Evolutionary conservation across 2,888 invertebrate genomes (phyloP).

Genomic region (Zygogramma bicolorata): DNA sequence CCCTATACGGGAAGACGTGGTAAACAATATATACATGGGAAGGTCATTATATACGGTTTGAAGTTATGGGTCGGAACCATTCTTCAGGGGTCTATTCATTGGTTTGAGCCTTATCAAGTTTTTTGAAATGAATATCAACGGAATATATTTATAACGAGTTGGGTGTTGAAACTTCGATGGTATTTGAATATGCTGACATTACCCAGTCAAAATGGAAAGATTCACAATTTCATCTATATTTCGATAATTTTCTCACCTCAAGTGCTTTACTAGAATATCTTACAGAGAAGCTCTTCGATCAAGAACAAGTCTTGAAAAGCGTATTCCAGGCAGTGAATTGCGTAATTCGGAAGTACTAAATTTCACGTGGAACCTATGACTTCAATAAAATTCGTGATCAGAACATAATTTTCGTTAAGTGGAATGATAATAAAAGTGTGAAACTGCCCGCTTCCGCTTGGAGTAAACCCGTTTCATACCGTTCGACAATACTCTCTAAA

Average conservation of each 20-base stretch:
- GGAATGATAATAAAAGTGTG: constrained; percentile 35
- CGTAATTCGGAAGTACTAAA: not conserved
- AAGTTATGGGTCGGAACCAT: constrained; percentile 54
- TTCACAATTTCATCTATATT: constrained; percentile 29
- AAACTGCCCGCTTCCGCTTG: constrained; percentile 4
- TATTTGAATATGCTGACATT: constrained; percentile 33
- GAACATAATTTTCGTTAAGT: constrained; percentile 18
- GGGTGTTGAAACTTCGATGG: constrained; percentile 41
- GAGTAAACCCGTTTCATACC: constrained; percentile 21
- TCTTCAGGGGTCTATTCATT: constrained; percentile 49
- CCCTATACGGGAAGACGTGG: constrained; percentile 59
- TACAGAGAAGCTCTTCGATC: constrained; percentile 22
- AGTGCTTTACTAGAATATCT: constrained; percentile 28
- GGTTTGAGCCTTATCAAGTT: constrained; percentile 55
- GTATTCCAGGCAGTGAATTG: constrained; percentile 18
- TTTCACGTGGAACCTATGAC: not conserved
- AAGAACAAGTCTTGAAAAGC: constrained; percentile 30
- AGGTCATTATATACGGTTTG: constrained; percentile 35
- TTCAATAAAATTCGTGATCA: not conserved
- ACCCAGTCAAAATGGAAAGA: constrained; percentile 3
- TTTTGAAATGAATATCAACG: constrained; percentile 33
- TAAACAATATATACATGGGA: constrained; percentile 53
- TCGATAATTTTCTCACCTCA: constrained; percentile 37
- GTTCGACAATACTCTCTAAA: constrained; percentile 1
- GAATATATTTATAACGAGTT: constrained; percentile 38